Conservation (phyloP, 2,113 vertebrate genomes). For the Cichladusa arquata region DNA sequence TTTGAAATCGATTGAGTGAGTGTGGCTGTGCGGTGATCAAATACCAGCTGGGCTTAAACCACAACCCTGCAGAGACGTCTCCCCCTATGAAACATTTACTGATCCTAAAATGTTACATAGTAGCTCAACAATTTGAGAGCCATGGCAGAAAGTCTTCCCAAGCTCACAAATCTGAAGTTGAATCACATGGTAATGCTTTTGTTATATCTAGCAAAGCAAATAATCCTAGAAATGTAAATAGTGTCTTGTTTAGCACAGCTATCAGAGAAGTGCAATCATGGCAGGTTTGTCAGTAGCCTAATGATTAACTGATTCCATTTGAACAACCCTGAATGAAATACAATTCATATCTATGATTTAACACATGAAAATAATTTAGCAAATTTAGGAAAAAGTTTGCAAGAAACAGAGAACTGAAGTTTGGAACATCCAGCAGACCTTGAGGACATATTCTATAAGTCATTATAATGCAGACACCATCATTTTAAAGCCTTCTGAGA, state of each 20-base stretch:
- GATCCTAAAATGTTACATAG: not conserved
- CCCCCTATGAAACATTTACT: not conserved
- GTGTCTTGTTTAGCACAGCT: not conserved
- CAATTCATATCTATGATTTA: not conserved
- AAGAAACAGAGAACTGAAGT: not conserved
- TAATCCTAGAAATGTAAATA: not conserved
- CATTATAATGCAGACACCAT: not conserved
- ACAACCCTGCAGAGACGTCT: not conserved
- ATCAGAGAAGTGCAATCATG: not conserved
- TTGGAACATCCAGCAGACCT: not conserved
- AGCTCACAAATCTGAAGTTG: not conserved
- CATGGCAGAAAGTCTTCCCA: not conserved
- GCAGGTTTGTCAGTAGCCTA: not conserved
- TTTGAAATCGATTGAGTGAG: accelerated
- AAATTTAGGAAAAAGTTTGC: not conserved
- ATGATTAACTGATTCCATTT: not conserved
- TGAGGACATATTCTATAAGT: not conserved
- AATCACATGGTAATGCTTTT: not conserved
- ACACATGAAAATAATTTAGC: not conserved
- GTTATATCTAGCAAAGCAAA: not conserved
- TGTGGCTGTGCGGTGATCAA: accelerated
- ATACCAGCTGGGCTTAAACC: not conserved
- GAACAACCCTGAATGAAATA: not conserved
- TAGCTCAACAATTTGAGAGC: not conserved
- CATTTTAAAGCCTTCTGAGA: not conserved